Base-by-base conservation (phyloP, 2,113 vertebrate genomes). In the Pogonocichla stellata region DNA sequence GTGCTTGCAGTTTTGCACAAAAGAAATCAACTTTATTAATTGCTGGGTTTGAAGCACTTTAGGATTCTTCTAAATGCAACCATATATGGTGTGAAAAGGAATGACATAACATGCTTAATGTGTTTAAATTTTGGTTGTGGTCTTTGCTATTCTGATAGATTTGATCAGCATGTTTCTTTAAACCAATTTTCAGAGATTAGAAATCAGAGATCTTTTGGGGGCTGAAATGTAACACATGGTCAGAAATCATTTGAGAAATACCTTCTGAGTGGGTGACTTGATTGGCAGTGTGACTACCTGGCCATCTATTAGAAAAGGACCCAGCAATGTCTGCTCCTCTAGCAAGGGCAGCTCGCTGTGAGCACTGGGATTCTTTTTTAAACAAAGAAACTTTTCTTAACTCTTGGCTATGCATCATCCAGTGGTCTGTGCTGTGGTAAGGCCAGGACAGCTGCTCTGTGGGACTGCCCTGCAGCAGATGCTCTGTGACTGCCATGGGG, bases 1-100 rank as follows among this genome's bases (percentile, higher is more conserved):
- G 93, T 93, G 92, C 86, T 93, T 82, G 61, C 89, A 91, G 61
- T 94, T 97, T 95, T 97, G 92, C 97, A 91, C 96, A 92, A 61
- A 62, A 90, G 10, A 94, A 93, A 92, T 70, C 40, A 33, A 58
- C 81, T 81, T 86, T 61, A 38, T 92, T 84, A 22, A 75, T 91
- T 92, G 75, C 43, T 88, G 82, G 42, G 83, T 95, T 92, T 90
- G 75, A 97, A 96, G 94, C 90, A 94, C 94, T 96, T 97, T 80
- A 95, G 73, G 92, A 71, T 74, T 70, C 48, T 91, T 72, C 58
- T 88, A 33, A 69, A 74, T 62, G 69, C 75, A 84, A 75, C 58
- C 75, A 73, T 79, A 20, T 40, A 50, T 50, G 53, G 47, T 85
- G 25, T 75, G 47, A 88, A 91, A 96, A 80, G 19, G 85, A 96